Conservation (phyloP, 2,113 vertebrate species). For the Conger conger region DNA sequence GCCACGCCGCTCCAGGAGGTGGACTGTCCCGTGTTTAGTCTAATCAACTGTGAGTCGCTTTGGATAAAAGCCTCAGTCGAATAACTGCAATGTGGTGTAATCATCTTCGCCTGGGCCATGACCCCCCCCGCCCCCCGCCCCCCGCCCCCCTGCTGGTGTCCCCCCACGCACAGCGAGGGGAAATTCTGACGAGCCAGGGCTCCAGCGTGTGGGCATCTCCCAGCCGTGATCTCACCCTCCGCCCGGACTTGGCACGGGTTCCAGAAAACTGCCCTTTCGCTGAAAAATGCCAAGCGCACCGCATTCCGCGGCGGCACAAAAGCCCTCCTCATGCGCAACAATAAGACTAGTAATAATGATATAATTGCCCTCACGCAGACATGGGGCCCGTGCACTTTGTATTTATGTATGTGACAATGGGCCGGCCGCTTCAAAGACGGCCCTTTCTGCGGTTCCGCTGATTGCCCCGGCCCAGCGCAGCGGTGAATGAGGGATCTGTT, state of each 20-base stretch:
- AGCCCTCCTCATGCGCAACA: conserved; percentile 51
- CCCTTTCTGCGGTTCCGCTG: conserved; percentile 8
- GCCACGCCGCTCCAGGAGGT: too few relatives aligned
- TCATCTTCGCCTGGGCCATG: too few relatives aligned
- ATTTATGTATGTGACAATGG: conserved; percentile 54
- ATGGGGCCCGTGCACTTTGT: conserved; percentile 50
- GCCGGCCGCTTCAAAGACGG: conserved; percentile 13
- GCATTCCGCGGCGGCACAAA: conserved; percentile 69
- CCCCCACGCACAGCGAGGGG: conserved; percentile 1
- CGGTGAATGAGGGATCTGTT: conserved; percentile 2
- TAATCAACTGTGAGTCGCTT: too few relatives aligned
- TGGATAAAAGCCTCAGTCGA: too few relatives aligned
- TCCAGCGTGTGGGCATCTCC: conserved; percentile 63
- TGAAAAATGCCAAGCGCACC: conserved; percentile 71
- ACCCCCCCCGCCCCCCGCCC: too few relatives aligned
- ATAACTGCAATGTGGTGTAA: too few relatives aligned
- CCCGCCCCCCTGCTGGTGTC: not conserved
- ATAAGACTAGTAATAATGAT: conserved; percentile 69
- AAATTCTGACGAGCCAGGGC: not conserved
- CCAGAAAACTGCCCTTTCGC: conserved; percentile 72
- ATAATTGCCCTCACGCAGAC: conserved; percentile 60
- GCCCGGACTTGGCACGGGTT: conserved; percentile 53
- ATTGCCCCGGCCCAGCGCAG: not conserved
- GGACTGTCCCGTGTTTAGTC: too few relatives aligned
- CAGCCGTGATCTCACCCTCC: conserved; percentile 66